Percentiles rank a stretch among this genome's conserved stretches.
Evolutionary conservation across 2,797 vertebrate species (phyloP).

Genomic region (Enteromius argenteus): DNA sequence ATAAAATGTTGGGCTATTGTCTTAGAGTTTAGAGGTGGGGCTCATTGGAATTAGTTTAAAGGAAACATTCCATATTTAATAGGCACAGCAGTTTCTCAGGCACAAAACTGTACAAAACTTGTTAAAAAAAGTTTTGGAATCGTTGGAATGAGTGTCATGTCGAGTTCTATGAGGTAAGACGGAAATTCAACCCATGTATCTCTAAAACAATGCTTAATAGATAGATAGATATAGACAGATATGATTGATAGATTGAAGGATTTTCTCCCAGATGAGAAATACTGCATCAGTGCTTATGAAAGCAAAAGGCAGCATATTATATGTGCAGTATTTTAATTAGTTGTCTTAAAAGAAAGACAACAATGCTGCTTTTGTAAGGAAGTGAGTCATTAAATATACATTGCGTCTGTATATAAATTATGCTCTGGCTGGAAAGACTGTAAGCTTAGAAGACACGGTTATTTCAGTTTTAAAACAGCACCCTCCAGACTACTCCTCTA

Average conservation of each 20-base stretch:
- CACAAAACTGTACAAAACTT: background rate
- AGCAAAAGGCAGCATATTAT: conserved; percentile 28
- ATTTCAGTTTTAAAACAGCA: conserved; percentile 51
- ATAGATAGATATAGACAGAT: background rate
- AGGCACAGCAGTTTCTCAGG: background rate
- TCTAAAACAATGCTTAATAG: background rate
- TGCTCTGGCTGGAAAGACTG: conserved; percentile 55
- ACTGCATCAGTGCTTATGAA: background rate
- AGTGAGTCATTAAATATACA: conserved; percentile 63
- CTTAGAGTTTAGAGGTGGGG: background rate
- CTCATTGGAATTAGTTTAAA: conserved; percentile 24
- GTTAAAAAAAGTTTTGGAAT: background rate
- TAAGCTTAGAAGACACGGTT: conserved; percentile 62
- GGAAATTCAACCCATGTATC: background rate
- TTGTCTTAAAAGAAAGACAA: conserved; percentile 42
- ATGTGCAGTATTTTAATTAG: conserved; percentile 41
- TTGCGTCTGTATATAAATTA: conserved; percentile 62
- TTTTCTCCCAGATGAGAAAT: background rate
- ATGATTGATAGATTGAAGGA: background rate
- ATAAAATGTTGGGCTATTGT: conserved; percentile 4
- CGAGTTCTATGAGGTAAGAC: background rate
- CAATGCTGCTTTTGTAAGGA: conserved; percentile 51
- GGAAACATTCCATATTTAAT: conserved; percentile 7
- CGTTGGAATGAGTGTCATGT: background rate
- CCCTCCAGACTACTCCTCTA: conserved; percentile 41